Conservation (phyloP, 2,797 vertebrate species). For the Aldrovandia affinis region DNA sequence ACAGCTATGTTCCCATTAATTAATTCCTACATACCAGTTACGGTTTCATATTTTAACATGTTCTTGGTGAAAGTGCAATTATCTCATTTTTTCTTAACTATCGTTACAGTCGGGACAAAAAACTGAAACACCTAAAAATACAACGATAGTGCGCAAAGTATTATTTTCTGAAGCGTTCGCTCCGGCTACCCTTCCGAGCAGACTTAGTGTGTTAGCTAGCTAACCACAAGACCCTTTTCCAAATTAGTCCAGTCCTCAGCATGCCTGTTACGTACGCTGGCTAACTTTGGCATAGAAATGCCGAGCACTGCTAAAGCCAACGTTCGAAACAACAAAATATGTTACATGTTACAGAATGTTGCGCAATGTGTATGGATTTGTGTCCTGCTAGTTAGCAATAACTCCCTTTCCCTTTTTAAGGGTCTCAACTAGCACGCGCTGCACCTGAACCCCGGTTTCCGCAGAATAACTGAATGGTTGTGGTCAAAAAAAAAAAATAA, state of each 20-base stretch:
- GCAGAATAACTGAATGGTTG: not conserved
- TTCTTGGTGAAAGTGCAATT: not conserved
- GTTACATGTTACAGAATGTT: no score
- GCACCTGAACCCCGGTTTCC: conserved; percentile 6
- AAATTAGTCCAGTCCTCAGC: not conserved
- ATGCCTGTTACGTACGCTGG: not conserved
- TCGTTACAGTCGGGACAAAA: not conserved
- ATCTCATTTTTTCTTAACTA: not conserved
- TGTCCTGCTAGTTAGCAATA: not conserved
- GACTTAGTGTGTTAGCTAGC: not conserved
- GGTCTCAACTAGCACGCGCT: not conserved
- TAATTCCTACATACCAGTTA: not conserved
- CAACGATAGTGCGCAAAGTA: not conserved
- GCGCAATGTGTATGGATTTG: not conserved
- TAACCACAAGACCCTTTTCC: not conserved
- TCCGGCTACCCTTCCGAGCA: not conserved
- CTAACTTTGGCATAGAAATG: not conserved
- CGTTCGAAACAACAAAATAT: not conserved
- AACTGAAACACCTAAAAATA: not conserved
- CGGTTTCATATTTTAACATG: not conserved
- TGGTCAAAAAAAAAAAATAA: not conserved
- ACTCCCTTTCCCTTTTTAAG: not conserved
- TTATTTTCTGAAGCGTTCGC: not conserved
- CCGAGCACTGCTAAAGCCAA: not conserved
- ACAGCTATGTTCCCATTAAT: not conserved